Evolutionary conservation across 2,888 invertebrate genomes (phyloP), one percentile per base, ranked within the genome.

Genomic region (Chymomyza amoena): DNA sequence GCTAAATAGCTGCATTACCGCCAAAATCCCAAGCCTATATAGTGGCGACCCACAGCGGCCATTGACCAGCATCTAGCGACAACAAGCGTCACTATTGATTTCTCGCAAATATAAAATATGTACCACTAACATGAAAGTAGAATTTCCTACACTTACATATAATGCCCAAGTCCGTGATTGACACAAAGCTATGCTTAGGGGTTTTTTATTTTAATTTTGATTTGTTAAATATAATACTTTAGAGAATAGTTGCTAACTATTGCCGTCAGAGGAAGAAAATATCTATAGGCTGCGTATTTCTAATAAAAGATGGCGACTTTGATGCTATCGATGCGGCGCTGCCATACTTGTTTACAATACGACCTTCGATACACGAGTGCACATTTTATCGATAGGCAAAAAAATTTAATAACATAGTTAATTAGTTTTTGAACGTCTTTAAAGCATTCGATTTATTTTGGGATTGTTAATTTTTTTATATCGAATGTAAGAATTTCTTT

Each of bases 241-340:
- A 70, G 71, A 82, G 10, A 45, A 13, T 79, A 66, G 56, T 66
- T 89, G 77, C 84, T 36, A 71, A 70, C 68, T 78, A 80, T 83
- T 82, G 73, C 89, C 90, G 85, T 85, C 82, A 89, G 90, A 79
- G 86, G 71, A 61, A 66, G 39, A 73, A 64, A 66, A 18, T 54
- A 15, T 36, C 61, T 18, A 73, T 74, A 77, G 77, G 79, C 74
- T 78, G 75, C 77, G 61, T 65, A 57, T 72, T 84, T 84, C 79
- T 75, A 82, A 75, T 83, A 84, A 80, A 89, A 90, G 89, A 90
- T 90, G 89, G 90, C 90, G 90, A 77, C 80, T 66, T 18, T 60
- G 60, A 36, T 60, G 60, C 25, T 13, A 25, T 10, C 39, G 39
- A 1, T 45, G 13, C 13, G 39, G 39, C 13, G 39, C 13, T 45